phyloP scores from a whole-genome alignment of 2,797 vertebrate species.

The Psittacula derbiana region DNA sequence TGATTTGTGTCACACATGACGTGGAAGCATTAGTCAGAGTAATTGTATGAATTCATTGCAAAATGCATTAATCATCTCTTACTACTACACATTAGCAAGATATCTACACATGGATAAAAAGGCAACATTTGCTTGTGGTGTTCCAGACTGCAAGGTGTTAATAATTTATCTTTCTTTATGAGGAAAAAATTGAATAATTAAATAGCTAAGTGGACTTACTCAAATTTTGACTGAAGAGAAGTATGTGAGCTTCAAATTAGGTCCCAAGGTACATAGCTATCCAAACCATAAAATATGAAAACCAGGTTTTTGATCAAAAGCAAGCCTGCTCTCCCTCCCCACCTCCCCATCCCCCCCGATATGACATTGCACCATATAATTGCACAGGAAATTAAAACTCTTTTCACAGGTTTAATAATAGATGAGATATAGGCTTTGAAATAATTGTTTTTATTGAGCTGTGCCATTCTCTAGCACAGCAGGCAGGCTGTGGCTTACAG shows the following conservation, averaged over 20 bases:
- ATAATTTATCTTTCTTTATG: slow-evolving; percentile 65
- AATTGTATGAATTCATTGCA: slow-evolving; percentile 45
- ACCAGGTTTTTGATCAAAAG: slow-evolving; percentile 67
- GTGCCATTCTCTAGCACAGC: slow-evolving; percentile 60
- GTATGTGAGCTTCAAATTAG: slow-evolving; percentile 52
- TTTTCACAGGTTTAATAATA: slow-evolving; percentile 80
- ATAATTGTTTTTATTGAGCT: slow-evolving; percentile 80
- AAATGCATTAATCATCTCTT: slow-evolving; percentile 54
- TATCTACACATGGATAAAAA: slow-evolving; percentile 25
- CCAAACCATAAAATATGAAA: slow-evolving; percentile 67
- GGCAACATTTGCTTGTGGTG: background rate
- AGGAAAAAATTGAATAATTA: slow-evolving; percentile 64
- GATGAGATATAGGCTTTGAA: slow-evolving; percentile 75
- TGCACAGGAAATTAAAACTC: slow-evolving; percentile 81
- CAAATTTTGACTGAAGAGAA: slow-evolving; percentile 37
- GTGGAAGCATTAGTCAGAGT: slow-evolving; percentile 34
- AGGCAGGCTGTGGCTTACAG: slow-evolving; percentile 60
- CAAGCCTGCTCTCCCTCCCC: background rate
- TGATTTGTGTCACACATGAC: slow-evolving; percentile 27
- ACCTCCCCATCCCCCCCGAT: background rate
- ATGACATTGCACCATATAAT: slow-evolving; percentile 74
- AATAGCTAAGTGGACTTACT: slow-evolving; percentile 56
- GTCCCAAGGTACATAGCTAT: slow-evolving; percentile 50
- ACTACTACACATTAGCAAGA: slow-evolving; percentile 25
- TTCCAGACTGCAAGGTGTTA: slow-evolving; percentile 33